phyloP scores from a whole-genome alignment of 64 coral and sea anemone genomes.

The Acropora tenuis region DNA sequence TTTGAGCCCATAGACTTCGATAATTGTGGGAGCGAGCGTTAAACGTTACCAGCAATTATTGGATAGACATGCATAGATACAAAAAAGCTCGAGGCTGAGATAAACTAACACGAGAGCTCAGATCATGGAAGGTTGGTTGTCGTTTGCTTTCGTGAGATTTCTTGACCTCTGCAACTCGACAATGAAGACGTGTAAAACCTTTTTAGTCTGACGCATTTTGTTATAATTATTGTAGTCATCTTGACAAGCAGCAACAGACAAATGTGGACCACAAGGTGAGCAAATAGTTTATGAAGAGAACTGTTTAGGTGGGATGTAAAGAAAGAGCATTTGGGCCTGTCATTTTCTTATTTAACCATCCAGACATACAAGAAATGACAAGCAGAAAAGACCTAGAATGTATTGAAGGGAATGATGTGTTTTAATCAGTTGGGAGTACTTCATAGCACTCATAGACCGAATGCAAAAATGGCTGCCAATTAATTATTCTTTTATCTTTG shows the following conservation, averaged over 20 bases:
- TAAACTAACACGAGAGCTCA: not conserved
- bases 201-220: not conserved
- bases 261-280: conserved; percentile 98
- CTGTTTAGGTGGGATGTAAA: no score
- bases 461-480: no score
- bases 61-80: no score
- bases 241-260: conserved; percentile 96
- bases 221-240: conserved; percentile 71
- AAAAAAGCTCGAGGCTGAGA: no score
- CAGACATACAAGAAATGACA: conserved; percentile 92
- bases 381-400: conserved; percentile 96
- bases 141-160: not conserved
- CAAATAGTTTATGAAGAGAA: not conserved
- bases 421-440: no score
- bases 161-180: not conserved
- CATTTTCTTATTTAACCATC: conserved; percentile 7
- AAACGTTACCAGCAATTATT: no score
- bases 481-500: no score
- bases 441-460: no score
- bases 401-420: conserved; percentile 5
- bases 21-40: no score
- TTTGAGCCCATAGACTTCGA: no score
- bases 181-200: not conserved
- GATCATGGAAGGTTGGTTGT: not conserved
- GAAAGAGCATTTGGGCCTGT: no score